Base-by-base conservation (phyloP, 2,888 invertebrate species). In the Thymelicus lineola region DNA sequence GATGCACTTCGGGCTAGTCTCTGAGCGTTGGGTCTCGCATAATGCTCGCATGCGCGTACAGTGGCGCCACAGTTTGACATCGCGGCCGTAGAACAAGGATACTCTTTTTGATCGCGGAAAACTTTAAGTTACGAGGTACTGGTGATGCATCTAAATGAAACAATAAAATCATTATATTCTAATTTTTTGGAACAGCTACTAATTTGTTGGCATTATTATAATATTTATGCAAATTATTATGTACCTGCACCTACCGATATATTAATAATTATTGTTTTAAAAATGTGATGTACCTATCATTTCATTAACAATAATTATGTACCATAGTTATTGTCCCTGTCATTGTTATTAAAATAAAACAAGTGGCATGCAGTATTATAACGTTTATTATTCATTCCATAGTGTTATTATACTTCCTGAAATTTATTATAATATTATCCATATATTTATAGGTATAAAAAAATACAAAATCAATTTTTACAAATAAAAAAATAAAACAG, bases 1-100 rank as follows among this genome's bases (percentile, higher is more conserved):
- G 76, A 76, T 81, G 79, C 79, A 88, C 91, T 93, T 93, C 94
- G 85, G 77, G 76, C 78, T 75, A 76, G 86, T 90, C 79, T 75
- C 66, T 73, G 57, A 76, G 77, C 72, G 72, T 87, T 89, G 80
- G 92, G 93, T 91, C 91, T 86, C 81, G 79, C 88, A 86, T 84
- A 89, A 90, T 87, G 81, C 87, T 79, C 82, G 72, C 76, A 73
- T 77, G 77, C 76, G 77, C 72, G 74, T 42, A 53, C 68, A 70
- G 64, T 72, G 71, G 71, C 74, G 76, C 73, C 74, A 75, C 50
- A 57, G 60, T 68, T 63, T 48, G 6, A 65, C 42, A 12, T 6
- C 20, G 60, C 14, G 14, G 35, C 55, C 55, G 28, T 35, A 53
- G 53, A 20, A 10, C 6, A 20, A 20, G 53, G 20, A 28, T 53